A percentile compares a stretch with the other conserved stretches of the same genome.
Evolutionary conservation across 2,797 vertebrate genomes (phyloP).

Genomic region (Saxicola maurus): DNA sequence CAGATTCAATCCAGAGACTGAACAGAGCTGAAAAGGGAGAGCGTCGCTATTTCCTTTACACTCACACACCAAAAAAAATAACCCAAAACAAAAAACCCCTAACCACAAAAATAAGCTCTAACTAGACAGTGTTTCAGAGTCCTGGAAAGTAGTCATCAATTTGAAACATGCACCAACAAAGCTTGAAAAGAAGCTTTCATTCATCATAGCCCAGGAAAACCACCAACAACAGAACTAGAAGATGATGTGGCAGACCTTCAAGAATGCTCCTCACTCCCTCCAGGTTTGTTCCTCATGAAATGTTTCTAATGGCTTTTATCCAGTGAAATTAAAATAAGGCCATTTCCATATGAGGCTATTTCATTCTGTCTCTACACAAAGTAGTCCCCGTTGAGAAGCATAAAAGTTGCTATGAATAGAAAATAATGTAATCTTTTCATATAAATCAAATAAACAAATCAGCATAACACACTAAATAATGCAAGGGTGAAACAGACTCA

Average conservation of each 20-base stretch:
- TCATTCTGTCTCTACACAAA: background rate
- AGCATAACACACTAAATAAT: background rate
- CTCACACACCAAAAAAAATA: background rate
- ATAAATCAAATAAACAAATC: background rate
- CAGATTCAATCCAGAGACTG: background rate
- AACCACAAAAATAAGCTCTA: background rate
- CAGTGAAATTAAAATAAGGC: background rate
- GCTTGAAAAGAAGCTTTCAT: background rate
- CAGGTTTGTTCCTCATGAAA: background rate
- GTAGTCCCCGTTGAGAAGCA: background rate
- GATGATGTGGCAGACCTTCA: background rate
- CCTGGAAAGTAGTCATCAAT: background rate
- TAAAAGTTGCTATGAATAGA: background rate
- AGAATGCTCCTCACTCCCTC: background rate
- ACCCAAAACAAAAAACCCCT: background rate
- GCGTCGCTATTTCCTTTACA: background rate
- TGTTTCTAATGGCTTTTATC: background rate
- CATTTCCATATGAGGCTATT: background rate
- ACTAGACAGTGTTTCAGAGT: background rate
- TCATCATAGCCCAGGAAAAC: background rate
- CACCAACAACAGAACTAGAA: background rate
- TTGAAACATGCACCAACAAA: background rate
- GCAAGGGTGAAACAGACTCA: background rate
- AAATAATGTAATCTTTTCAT: background rate
- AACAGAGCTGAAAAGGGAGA: background rate